Percentiles rank a stretch among this genome's conserved stretches.
phyloP scores from a whole-genome alignment of 2,113 vertebrate species.

The Protobothrops flavoviridis region DNA sequence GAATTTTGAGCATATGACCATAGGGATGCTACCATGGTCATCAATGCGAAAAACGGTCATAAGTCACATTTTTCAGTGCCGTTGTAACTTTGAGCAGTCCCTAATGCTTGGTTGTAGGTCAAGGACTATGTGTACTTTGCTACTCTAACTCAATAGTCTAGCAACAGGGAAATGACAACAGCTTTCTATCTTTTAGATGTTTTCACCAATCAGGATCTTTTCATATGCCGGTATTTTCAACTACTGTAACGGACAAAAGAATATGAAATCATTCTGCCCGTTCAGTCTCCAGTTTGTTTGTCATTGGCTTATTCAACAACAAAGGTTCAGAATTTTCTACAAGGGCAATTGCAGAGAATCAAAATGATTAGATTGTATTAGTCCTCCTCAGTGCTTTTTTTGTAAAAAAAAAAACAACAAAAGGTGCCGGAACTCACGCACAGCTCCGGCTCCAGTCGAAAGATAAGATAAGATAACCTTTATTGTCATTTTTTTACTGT shows the following conservation, averaged over 20 bases:
- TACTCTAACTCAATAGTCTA: neutral
- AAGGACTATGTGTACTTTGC: neutral
- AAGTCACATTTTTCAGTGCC: neutral
- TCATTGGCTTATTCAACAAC: neutral
- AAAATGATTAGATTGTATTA: neutral
- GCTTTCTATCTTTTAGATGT: neutral
- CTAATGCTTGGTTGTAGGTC: neutral
- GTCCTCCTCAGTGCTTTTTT: too few relatives aligned
- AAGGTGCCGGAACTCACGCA: too few relatives aligned
- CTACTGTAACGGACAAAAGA: neutral
- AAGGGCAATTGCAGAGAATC: neutral
- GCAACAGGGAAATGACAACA: neutral
- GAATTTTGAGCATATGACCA: neutral
- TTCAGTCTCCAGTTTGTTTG: neutral
- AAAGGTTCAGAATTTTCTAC: neutral
- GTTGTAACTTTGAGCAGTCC: neutral
- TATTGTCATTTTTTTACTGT: too few relatives aligned
- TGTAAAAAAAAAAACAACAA: too few relatives aligned
- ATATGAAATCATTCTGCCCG: neutral
- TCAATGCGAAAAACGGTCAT: neutral
- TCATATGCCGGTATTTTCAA: neutral
- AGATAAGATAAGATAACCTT: too few relatives aligned
- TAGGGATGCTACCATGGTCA: neutral
- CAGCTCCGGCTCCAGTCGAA: too few relatives aligned
- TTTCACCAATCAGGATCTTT: conserved; percentile 6